Evolutionary conservation across 2,888 invertebrate species (phyloP).

Genomic region (Chorisops tibialis): DNA sequence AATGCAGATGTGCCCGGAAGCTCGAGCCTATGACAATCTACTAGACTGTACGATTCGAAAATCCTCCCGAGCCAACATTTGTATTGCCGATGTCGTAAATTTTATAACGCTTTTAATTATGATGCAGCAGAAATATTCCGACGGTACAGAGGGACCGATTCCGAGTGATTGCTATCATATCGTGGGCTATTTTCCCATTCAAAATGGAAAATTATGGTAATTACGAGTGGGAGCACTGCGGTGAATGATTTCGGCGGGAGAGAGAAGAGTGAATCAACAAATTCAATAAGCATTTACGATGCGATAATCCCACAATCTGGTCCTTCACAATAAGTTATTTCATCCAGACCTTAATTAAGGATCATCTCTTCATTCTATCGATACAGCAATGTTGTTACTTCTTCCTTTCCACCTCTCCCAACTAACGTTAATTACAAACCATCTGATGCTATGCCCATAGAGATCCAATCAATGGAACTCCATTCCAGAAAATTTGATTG

Average conservation of each 20-base stretch:
- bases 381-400: not conserved
- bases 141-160: not conserved
- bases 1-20: conserved; percentile 18
- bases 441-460: not conserved
- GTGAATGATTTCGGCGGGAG: not conserved
- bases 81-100: conserved; percentile 19
- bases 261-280: conserved; percentile 4
- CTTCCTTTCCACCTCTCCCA: not conserved
- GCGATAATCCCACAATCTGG: conserved; percentile 18
- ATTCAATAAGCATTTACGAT: conserved; percentile 24
- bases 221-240: not conserved
- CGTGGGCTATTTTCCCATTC: not conserved
- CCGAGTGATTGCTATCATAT: conserved; percentile 10
- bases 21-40: not conserved
- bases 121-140: not conserved
- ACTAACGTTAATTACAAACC: conserved; percentile 1
- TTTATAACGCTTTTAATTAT: not conserved
- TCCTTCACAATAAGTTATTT: not conserved
- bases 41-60: not conserved
- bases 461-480: conserved; percentile 5
- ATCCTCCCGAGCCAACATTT: too few relatives aligned
- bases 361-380: conserved; percentile 17
- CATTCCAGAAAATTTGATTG: conserved; percentile 23
- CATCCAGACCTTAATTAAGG: conserved; percentile 18
- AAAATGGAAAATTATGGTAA: conserved; percentile 17